Evolutionary conservation across 2,888 invertebrate species (phyloP).

Genomic region (Eretmocerus hayati): DNA sequence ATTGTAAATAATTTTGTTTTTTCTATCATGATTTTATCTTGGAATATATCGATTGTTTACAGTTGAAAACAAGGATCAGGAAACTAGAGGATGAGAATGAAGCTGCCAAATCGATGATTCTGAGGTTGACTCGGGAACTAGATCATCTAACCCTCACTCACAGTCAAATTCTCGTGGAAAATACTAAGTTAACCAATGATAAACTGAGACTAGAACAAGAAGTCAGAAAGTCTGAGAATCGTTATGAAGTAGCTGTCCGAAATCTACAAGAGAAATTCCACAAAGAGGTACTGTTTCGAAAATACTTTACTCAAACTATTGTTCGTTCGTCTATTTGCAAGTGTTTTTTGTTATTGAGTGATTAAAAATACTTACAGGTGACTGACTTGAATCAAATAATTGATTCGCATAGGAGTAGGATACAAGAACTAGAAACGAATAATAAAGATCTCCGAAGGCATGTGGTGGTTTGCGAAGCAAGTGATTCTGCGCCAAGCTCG

Average conservation of each 20-base stretch:
- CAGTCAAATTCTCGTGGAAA: constrained; percentile 66
- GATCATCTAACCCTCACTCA: constrained; percentile 68
- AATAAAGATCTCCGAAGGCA: constrained; percentile 45
- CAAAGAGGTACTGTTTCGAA: constrained; percentile 40
- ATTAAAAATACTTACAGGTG: constrained; percentile 28
- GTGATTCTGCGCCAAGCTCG: constrained; percentile 45
- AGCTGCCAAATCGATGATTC: constrained; percentile 49
- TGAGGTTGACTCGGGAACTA: constrained; percentile 58
- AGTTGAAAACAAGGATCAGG: constrained; percentile 27
- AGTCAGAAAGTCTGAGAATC: constrained; percentile 48
- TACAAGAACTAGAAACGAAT: constrained; percentile 44
- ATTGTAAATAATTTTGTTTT: constrained; percentile 1
- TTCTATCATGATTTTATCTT: background rate
- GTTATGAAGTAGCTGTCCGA: constrained; percentile 35
- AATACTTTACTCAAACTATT: too few species aligned
- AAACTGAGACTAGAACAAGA: constrained; percentile 61
- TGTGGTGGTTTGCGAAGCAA: constrained; percentile 39
- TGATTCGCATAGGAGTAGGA: constrained; percentile 44
- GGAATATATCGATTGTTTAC: background rate
- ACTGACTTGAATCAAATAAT: constrained; percentile 50
- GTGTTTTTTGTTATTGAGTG: background rate
- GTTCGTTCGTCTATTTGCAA: too few species aligned
- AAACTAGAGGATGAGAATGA: constrained; percentile 41
- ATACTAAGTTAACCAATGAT: constrained; percentile 66
- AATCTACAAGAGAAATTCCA: constrained; percentile 40